Percentiles rank a stretch among this genome's conserved stretches.
Evolutionary conservation across 2,113 vertebrate genomes (phyloP).

Genomic region (Otolemur garnettii): DNA sequence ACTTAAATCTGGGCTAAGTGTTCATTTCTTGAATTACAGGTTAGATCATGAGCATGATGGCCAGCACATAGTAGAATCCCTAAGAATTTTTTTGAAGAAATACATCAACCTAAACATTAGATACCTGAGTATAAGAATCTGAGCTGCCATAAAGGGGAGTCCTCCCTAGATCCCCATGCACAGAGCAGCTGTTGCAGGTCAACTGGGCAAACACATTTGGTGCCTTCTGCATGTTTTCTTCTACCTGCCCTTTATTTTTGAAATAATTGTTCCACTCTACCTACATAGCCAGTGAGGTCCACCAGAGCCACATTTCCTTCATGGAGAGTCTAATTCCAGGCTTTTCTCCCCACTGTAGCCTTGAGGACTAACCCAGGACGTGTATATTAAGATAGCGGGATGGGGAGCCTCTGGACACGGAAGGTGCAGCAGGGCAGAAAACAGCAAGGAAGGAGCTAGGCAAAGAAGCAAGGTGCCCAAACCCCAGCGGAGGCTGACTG

Average conservation of each 20-base stretch:
- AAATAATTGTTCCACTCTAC: not conserved
- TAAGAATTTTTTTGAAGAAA: constrained; percentile 10
- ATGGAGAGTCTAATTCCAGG: not conserved
- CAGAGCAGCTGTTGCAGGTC: not conserved
- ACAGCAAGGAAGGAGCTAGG: not conserved
- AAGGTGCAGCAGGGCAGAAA: not conserved
- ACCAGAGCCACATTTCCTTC: not conserved
- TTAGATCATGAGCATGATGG: not conserved
- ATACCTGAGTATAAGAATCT: not conserved
- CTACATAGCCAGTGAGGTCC: not conserved
- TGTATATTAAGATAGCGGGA: not conserved
- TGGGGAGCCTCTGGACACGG: not conserved
- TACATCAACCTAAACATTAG: not conserved
- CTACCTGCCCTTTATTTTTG: constrained; percentile 40
- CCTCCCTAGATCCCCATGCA: not conserved
- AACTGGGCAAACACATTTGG: not conserved
- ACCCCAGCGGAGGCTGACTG: not conserved
- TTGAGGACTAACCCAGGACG: constrained; percentile 4
- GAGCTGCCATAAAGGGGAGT: not conserved
- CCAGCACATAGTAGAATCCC: not conserved
- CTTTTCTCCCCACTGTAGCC: not conserved
- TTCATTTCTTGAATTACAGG: not conserved
- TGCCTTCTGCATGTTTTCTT: not conserved
- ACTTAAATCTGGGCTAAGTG: not conserved
- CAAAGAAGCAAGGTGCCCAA: not conserved